Base-by-base conservation (phyloP, 2,888 invertebrate genomes). In the Sminthurinus aureus region DNA sequence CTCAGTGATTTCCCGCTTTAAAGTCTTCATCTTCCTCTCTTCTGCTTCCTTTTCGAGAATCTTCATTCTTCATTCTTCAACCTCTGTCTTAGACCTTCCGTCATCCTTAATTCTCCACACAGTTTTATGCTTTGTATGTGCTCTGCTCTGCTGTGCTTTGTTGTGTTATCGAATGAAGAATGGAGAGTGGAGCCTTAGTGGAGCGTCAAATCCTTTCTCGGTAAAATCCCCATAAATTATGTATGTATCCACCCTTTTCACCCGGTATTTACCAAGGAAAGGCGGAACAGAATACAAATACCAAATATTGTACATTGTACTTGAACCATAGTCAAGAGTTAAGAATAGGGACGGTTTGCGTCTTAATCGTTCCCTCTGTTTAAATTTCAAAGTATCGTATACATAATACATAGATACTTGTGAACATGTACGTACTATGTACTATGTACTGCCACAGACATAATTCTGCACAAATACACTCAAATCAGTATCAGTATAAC, bases 181-280 rank as follows among this genome's bases (percentile, higher is more conserved):
- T 13, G 58, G 1, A 58, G 58, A 58, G 18, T 13, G 58, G 18
- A 58, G 58, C 18, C 58, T 58, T 58, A 58, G 58, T 58, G 15
- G 58, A 71, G 71, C 71, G 24, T 69, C 69, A 69, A n/a, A 69
- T 71, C 71, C 71, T 71, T 71, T 24, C 71, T 71, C 71, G 71
- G 71, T 8, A 71, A 71, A 24, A 71, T 75, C 26, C 75, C 75
- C 52, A 75, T 75, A 75, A 75, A 75, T 75, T 75, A 75, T 75
- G 75, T 26, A 73, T 73, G 73, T 51, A 75, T 58, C 1, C 71
- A 71, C 71, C 71, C 71, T 24, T 24, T 2, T 24, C 71, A 22
- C 71, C 26, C 24, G 71, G 20, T 24, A 71, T 71, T 71, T 71
- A 71, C 71, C 20, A n/a, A 67, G 22, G 71, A 24, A 71, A 26